phyloP scores from a whole-genome alignment of 1,140 invertebrate species.

The Nymphalis io region DNA sequence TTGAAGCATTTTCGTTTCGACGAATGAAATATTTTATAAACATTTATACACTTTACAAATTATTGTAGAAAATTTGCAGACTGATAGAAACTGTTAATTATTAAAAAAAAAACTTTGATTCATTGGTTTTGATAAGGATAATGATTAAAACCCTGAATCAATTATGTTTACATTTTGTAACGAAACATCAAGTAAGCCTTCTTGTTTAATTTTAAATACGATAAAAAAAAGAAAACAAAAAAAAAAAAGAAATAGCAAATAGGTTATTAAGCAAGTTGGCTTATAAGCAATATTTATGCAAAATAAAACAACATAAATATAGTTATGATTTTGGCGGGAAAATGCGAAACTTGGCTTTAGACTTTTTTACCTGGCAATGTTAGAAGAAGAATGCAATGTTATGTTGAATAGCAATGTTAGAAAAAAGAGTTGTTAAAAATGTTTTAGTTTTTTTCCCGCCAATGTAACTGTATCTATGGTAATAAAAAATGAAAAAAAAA shows the following conservation, averaged over 20 bases:
- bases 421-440: too few relatives aligned
- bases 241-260: background rate
- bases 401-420: too few relatives aligned
- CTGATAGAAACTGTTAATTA: background rate
- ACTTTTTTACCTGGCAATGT: too few relatives aligned
- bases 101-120: slow-evolving; percentile 24
- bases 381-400: too few relatives aligned
- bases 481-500: slow-evolving; percentile 49
- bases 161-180: slow-evolving; percentile 14
- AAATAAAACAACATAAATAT: slow-evolving; percentile 9
- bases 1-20: too few relatives aligned
- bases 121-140: slow-evolving; percentile 33
- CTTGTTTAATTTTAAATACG: background rate
- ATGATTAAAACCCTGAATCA: slow-evolving; percentile 38
- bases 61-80: slow-evolving; percentile 7
- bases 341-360: background rate
- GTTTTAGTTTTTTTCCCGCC: background rate
- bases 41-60: background rate
- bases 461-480: slow-evolving; percentile 14
- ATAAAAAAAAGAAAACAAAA: background rate
- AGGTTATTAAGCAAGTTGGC: background rate
- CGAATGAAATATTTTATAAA: slow-evolving; percentile 1
- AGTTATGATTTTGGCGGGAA: background rate
- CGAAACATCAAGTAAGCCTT: slow-evolving; percentile 13
- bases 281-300: slow-evolving; percentile 1